These are phyloP conservation scores for Cynopterus brachyotis DNA, from an alignment of 2,113 vertebrate genomes.

Conservation along the genomic window DNA sequence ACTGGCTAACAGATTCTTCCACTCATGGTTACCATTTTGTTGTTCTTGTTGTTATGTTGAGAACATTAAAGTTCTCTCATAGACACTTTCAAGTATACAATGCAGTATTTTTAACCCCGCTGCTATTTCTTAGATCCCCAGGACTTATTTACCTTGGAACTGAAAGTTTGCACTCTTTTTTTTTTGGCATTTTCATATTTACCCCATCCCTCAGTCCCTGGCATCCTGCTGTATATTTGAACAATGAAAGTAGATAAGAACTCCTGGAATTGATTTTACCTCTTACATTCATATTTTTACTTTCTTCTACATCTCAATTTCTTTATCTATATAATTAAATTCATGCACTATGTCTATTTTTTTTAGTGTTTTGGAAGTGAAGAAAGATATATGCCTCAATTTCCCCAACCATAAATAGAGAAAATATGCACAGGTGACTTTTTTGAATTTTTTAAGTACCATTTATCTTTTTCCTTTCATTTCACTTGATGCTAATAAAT, in stretches of 20 bases:
- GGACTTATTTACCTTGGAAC: background rate
- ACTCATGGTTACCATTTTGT: background rate
- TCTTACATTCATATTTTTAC: background rate
- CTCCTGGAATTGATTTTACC: background rate
- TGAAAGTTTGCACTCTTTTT: background rate
- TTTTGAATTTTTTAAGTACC: background rate
- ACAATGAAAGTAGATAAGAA: background rate
- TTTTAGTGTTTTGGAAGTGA: background rate
- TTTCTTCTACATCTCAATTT: background rate
- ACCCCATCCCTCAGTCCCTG: background rate
- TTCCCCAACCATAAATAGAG: background rate
- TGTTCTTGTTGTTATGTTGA: background rate
- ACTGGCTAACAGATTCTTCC: background rate
- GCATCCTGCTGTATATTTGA: background rate
- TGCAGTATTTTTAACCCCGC: background rate
- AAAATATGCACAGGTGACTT: background rate
- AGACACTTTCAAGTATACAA: background rate
- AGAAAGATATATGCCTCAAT: background rate
- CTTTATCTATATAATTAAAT: background rate
- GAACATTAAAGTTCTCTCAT: background rate
- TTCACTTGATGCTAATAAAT: background rate
- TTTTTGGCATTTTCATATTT: accelerated
- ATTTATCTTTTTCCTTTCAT: background rate
- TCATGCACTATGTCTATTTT: background rate
- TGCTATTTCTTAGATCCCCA: background rate